Base-by-base conservation (phyloP, 2,797 vertebrate species). In the Pteronotus mesoamericanus region DNA sequence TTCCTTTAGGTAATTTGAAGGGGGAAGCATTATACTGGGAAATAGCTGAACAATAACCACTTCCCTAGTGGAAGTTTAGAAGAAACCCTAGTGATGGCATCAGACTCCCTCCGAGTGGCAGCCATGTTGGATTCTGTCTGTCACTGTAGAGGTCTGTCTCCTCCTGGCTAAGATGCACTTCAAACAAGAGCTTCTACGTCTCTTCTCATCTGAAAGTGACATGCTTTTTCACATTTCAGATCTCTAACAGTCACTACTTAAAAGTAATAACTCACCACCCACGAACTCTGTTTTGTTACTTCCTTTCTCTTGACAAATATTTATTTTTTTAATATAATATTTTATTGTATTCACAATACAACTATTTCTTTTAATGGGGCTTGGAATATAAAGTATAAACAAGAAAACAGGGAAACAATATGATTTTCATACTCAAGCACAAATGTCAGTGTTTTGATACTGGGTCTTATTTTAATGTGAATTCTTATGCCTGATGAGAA, bases 1-100 rank as follows among this genome's bases (percentile, higher is more conserved):
- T 95, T 24, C 48, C 72, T 96, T 90, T 88, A 77, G 82, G 64
- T 94, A 88, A 86, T 75, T 94, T 88, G 64, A 61, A 61, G 88
- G 48, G 46, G 2, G 29, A 55, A 37, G 9, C 91, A 89, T 77
- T 72, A 57, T 21, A 55, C 29, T 84, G 24, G 90, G 86, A 78
- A 92, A 71, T 22, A 91, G 74, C 32, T 89, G 32, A 86, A 61
- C 59, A 68, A 66, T 55, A 55, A 77, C 16, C 32, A 59, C 39
- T 68, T 79, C 9, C n/a, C 42, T 44, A 22, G 46, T 46, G 26
- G 91, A 88, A 55, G 6, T 75, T 64, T 57, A 53, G 68, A 57
- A 46, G 55, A 74, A 85, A 72, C 51, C 16, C 55, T 16, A 61
- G 61, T 14, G 61, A 96, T 82, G 7, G 3, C n/a, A 37, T 8